Base-by-base conservation (phyloP, 2,113 vertebrate genomes). In the Phylloscopus whistleri region DNA sequence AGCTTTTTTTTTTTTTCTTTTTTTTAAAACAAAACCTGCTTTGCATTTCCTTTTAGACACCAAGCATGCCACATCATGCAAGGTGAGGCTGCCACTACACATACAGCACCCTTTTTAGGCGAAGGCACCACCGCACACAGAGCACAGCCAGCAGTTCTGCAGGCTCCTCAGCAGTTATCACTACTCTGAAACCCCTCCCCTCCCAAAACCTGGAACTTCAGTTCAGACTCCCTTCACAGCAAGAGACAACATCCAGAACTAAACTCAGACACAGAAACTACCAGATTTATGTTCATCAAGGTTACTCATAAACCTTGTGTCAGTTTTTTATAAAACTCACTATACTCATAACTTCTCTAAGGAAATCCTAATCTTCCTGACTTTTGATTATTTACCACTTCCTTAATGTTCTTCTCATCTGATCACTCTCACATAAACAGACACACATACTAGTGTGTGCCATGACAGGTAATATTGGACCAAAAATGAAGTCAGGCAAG, bases 401-500 rank as follows among this genome's bases (percentile, higher is more conserved):
- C 43, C 68, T 70, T 63, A 31, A 33, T 75, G 84, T 88, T 81
- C 14, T 48, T 80, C 30, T 63, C 80, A 24, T 26, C 59, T 64
- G 52, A 78, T 78, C 67, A 51, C 8, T 75, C 56, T 56, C 60
- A 27, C 23, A 59, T 26, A 68, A 51, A 39, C 23, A 86, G 70
- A 64, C 27, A 44, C 2, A 43, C 9, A 44, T 35, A 62, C 15
- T 33, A n/a, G 4, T 27, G 28, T 23, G 20, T 69, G 67, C 37
- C 70, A 83, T 30, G 33, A 49, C 49, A 86, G 55, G 51, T 33
- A 69, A 88, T 13, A 82, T 0, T 78, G 72, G 10, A 11, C 30
- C 33, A 70, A 81, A 92, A 84, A 46, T 59, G 11, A 79, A 93
- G 62, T 59, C 84, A 59, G 55, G 72, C 44, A 62, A 86, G 59